Evolutionary conservation across 2,888 invertebrate genomes (phyloP).

Genomic region (Machimus atricapillus): DNA sequence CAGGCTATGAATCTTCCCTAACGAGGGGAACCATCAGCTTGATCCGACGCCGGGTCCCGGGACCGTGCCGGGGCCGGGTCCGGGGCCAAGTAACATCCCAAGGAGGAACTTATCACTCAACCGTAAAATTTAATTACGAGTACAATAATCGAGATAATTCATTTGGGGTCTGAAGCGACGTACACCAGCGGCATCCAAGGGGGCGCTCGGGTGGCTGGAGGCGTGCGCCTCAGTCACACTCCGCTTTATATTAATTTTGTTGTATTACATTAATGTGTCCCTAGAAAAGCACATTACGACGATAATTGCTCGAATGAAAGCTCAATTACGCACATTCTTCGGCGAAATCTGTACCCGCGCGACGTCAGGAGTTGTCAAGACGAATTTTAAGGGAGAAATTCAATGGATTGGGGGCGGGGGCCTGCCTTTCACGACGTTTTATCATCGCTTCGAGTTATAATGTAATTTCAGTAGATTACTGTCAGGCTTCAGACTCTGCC

Average conservation of each 20-base stretch:
- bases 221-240: neutral
- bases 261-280: constrained; percentile 43
- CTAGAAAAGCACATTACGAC: constrained; percentile 37
- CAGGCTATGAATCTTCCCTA: constrained; percentile 38
- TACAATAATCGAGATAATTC: constrained; percentile 46
- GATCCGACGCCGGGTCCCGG: neutral
- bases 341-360: neutral
- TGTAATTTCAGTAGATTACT: constrained; percentile 27
- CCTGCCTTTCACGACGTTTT: neutral
- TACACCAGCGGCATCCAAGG: neutral
- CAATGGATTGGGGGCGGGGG: neutral
- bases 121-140: constrained; percentile 46
- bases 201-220: neutral
- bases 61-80: neutral
- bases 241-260: constrained; percentile 41
- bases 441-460: constrained; percentile 17
- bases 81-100: neutral
- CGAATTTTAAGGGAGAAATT: neutral
- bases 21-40: constrained; percentile 34
- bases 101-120: constrained; percentile 44
- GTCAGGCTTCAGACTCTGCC: neutral
- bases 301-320: constrained; percentile 45
- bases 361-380: neutral
- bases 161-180: constrained; percentile 31
- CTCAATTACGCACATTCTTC: constrained; percentile 43